Evolutionary conservation across 2,797 vertebrate genomes (phyloP).

Genomic region (Cossypha heuglini): DNA sequence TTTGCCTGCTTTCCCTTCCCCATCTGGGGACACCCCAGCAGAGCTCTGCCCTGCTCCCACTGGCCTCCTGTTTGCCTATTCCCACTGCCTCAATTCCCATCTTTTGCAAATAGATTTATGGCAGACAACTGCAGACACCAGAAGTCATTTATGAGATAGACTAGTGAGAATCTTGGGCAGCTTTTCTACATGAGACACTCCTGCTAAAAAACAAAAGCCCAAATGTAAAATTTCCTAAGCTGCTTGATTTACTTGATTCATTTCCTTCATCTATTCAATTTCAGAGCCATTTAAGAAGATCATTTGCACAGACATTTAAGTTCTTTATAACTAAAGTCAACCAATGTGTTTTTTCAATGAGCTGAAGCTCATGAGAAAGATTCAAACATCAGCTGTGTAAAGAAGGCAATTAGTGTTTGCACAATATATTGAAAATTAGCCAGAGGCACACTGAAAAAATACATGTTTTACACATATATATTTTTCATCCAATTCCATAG

Average conservation of each 20-base stretch:
- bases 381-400: background rate
- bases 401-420: conserved; percentile 17
- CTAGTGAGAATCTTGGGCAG: background rate
- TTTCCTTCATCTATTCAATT: background rate
- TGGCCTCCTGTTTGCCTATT: background rate
- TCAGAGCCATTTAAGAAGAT: background rate
- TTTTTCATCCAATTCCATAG: background rate
- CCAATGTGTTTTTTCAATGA: conserved; percentile 13
- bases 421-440: background rate
- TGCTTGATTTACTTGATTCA: background rate
- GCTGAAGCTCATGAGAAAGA: background rate
- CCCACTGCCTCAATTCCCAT: background rate
- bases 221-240: background rate
- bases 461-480: background rate
- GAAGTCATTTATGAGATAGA: background rate
- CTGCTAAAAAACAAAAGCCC: background rate
- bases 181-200: background rate
- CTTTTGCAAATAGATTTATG: background rate
- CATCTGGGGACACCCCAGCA: background rate
- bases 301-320: conserved; percentile 10
- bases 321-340: conserved; percentile 21
- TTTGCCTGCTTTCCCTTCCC: conserved; percentile 1
- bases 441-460: background rate
- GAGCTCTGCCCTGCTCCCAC: background rate
- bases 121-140: background rate